phyloP scores from a whole-genome alignment of 2,113 vertebrate genomes.

The Phoenicopterus ruber region DNA sequence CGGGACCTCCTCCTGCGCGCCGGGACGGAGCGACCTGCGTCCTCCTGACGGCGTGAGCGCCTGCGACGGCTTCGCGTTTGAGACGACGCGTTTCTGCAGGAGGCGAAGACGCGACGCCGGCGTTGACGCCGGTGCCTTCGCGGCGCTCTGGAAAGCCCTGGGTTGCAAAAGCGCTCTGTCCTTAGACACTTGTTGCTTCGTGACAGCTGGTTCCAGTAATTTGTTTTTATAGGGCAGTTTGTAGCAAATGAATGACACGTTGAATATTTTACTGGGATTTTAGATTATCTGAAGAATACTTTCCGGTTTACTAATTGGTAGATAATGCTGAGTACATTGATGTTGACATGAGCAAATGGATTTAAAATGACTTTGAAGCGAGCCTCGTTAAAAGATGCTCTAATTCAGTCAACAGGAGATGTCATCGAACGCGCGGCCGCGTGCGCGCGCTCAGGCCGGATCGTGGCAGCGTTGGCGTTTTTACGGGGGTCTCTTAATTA shows the following conservation, averaged over 20 bases:
- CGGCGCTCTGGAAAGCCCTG: not conserved
- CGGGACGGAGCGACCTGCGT: accelerated
- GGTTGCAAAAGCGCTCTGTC: not conserved
- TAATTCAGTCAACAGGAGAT: slow-evolving; percentile 74
- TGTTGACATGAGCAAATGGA: slow-evolving; percentile 81
- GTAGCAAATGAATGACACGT: slow-evolving; percentile 72
- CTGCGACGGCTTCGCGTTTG: not conserved
- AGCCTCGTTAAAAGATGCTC: slow-evolving; percentile 76
- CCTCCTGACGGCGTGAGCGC: accelerated
- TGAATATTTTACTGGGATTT: slow-evolving; percentile 77
- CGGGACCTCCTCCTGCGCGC: accelerated
- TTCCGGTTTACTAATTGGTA: slow-evolving; percentile 79
- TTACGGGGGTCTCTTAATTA: not conserved
- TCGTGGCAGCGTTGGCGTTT: not conserved
- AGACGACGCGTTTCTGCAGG: not conserved
- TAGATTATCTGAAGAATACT: slow-evolving; percentile 79
- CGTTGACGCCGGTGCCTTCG: not conserved
- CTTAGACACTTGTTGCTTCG: slow-evolving; percentile 67
- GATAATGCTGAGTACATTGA: slow-evolving; percentile 78
- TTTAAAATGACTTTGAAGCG: slow-evolving; percentile 75
- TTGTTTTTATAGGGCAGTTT: slow-evolving; percentile 78
- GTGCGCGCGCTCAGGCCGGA: not conserved
- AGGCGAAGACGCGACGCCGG: not conserved
- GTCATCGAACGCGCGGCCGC: slow-evolving; percentile 20
- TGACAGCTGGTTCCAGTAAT: slow-evolving; percentile 76